Percentiles rank a stretch among this genome's conserved stretches.
These are phyloP conservation scores for Theretra japonica DNA, from an alignment of 2,888 invertebrate genomes.

Conservation along the genomic window DNA sequence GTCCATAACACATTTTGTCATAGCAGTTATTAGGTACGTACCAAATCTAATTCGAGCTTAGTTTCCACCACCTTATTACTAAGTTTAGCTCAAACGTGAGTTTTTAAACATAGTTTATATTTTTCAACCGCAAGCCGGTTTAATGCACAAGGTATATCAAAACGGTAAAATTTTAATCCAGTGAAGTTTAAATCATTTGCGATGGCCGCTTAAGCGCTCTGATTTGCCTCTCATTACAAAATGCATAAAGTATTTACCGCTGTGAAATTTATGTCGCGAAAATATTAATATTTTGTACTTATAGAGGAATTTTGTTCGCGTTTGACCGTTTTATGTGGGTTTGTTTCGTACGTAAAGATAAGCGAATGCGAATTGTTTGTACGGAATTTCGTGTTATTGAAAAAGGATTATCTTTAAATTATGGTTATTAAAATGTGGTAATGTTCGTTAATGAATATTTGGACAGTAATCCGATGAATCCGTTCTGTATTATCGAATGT, in stretches of 20 bases:
- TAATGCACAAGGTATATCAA: neutral
- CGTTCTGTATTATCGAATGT: neutral
- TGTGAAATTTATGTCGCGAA: constrained; percentile 5
- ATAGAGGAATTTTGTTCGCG: neutral
- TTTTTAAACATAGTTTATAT: too few relatives aligned
- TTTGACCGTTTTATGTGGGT: constrained; percentile 16
- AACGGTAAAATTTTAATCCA: neutral
- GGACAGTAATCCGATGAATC: too few relatives aligned
- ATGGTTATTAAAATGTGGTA: constrained; percentile 11
- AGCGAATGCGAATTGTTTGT: constrained; percentile 1
- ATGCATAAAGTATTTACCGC: constrained; percentile 14
- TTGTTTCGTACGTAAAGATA: constrained; percentile 4
- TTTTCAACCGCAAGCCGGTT: neutral
- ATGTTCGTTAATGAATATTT: neutral
- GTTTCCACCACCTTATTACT: too few relatives aligned
- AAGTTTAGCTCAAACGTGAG: too few relatives aligned
- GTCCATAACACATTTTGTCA: too few relatives aligned
- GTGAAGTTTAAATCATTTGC: constrained; percentile 17
- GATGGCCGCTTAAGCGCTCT: neutral
- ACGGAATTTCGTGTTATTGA: neutral
- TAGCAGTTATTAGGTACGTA: too few relatives aligned
- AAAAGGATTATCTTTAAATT: constrained; percentile 9
- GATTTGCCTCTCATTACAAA: constrained; percentile 17
- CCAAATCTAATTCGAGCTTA: too few relatives aligned
- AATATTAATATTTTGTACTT: constrained; percentile 11